Base-by-base conservation (phyloP, 2,888 invertebrate species). In the Spisula subtruncata region DNA sequence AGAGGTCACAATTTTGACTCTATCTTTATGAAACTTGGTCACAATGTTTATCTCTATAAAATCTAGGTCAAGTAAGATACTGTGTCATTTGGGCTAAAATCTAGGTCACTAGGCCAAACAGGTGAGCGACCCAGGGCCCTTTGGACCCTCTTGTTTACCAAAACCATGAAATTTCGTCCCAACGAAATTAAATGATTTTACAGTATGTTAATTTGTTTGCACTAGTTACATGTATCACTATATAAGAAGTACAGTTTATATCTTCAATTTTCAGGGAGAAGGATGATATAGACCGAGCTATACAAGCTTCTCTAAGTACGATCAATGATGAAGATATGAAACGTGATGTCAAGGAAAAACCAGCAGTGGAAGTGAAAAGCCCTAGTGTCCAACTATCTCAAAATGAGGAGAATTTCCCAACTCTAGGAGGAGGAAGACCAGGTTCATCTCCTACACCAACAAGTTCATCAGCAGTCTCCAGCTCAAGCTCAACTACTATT, bases 261-360 rank as follows among this genome's bases (percentile, higher is more conserved):
- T 25, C n/a, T 66, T 66, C n/a, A 25, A 25, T 66, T 75, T 75
- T 4, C 88, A 95, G 94, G 84, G 94, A 94, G 29, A 94, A 94
- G 35, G 35, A 86, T 32, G 95, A 95, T 66, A 87, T 95, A 14
- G 93, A 94, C 1, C 91, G 91, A 18, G 95, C 94, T 12, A 89
- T 96, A 8, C 92, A 94, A 66, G 95, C 95, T 1, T 95, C 95
- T 5, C 92, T 95, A 18, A 92, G 89, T 83, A 93, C 93, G 14
- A 93, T 94, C 93, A 93, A 91, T 46, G 92, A 93, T 66, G 90
- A 87, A 71, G 89, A 89, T 48, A 87, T 89, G 87, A 93, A 93
- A 82, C 83, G 83, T n/a, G 80, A 79, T 18, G 32, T 75, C 4
- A 85, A 87, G 18, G 48, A 66, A 41, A 83, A 86, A 60, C 60